Percentiles rank a stretch among this genome's conserved stretches.
phyloP scores from a whole-genome alignment of 2,888 invertebrate species.

The Drosophila maculinotata region DNA sequence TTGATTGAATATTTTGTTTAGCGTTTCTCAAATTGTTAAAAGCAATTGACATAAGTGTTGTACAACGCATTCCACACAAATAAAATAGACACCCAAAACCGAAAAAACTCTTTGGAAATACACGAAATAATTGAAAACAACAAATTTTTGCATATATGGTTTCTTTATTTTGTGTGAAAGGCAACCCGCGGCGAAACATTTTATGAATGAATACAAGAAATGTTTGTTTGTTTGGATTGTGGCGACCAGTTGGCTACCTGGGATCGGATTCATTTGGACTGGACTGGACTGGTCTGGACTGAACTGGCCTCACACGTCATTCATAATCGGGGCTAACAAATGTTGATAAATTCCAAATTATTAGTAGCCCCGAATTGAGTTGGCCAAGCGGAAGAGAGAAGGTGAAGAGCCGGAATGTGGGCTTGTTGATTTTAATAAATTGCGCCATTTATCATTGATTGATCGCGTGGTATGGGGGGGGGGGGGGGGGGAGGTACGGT shows the following conservation, averaged over 20 bases:
- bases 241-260: slow-evolving; percentile 72
- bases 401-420: slow-evolving; percentile 35
- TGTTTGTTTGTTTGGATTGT: slow-evolving; percentile 29
- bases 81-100: slow-evolving; percentile 23
- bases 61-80: slow-evolving; percentile 38
- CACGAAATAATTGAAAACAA: slow-evolving; percentile 59
- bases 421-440: slow-evolving; percentile 78
- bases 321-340: slow-evolving; percentile 79
- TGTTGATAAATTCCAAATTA: slow-evolving; percentile 80
- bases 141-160: slow-evolving; percentile 48
- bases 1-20: slow-evolving; percentile 8
- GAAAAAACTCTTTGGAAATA: slow-evolving; percentile 28
- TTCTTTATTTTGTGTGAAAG: slow-evolving; percentile 13
- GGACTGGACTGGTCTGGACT: background rate
- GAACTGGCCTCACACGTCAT: slow-evolving; percentile 69
- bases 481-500: background rate
- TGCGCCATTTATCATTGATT: slow-evolving; percentile 72
- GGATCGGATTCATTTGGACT: slow-evolving; percentile 17
- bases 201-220: slow-evolving; percentile 66
- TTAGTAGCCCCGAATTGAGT: slow-evolving; percentile 70
- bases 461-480: background rate
- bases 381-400: slow-evolving; percentile 9
- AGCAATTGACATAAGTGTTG: slow-evolving; percentile 48
- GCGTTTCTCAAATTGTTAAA: slow-evolving; percentile 36
- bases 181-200: slow-evolving; percentile 51